These are phyloP conservation scores for Erebia palarica DNA, from an alignment of 2,888 invertebrate genomes.

Conservation along the genomic window DNA sequence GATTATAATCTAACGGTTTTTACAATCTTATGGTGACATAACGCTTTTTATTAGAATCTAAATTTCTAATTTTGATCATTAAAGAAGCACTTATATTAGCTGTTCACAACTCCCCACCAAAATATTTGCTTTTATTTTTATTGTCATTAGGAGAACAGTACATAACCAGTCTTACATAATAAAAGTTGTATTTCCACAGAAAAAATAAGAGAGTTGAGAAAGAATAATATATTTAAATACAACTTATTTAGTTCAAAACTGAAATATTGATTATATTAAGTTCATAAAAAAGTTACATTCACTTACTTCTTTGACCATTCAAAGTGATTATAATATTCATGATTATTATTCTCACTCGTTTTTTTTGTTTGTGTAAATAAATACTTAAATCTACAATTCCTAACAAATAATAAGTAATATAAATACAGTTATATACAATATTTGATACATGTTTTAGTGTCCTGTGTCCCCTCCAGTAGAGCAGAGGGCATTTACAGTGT, in stretches of 20 bases:
- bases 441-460: no score
- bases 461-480: no score
- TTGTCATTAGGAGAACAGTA: not conserved
- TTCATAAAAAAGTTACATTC: not conserved
- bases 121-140: conserved; percentile 1
- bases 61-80: not conserved
- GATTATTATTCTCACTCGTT: conserved; percentile 32
- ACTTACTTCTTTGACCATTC: conserved; percentile 3
- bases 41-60: not conserved
- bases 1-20: no score
- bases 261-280: not conserved
- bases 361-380: conserved; percentile 25
- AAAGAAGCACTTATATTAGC: not conserved
- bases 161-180: no score
- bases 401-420: not conserved
- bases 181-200: no score
- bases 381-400: conserved; percentile 30
- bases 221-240: no score
- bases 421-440: no score
- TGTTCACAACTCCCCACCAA: not conserved
- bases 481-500: no score
- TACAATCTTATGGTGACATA: no score
- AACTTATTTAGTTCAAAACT: no score
- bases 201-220: no score
- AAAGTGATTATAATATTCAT: conserved; percentile 4